A percentile compares a stretch with the other conserved stretches of the same genome.
Evolutionary conservation across 2,113 vertebrate species (phyloP).

Genomic region (Lasiurus borealis): DNA sequence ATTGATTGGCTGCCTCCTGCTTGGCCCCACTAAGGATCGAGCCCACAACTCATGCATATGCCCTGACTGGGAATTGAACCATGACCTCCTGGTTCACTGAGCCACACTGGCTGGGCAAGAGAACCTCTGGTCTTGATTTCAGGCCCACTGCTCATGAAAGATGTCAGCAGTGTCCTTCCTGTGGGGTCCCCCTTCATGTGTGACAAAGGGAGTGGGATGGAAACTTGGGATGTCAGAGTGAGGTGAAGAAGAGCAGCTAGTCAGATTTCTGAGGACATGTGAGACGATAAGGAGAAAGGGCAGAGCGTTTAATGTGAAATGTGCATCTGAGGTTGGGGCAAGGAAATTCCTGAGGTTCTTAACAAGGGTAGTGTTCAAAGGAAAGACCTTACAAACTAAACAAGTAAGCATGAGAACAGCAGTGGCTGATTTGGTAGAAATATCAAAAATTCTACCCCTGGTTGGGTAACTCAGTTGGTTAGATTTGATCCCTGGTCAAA

Average conservation of each 20-base stretch:
- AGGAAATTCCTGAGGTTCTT: not conserved
- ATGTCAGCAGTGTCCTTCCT: not conserved
- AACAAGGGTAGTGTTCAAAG: not conserved
- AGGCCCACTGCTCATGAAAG: not conserved
- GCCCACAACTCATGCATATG: too few species aligned
- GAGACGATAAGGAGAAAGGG: not conserved
- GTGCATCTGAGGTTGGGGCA: not conserved
- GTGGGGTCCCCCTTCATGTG: not conserved
- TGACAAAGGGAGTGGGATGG: not conserved
- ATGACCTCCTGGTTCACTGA: too few species aligned
- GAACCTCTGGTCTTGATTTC: not conserved
- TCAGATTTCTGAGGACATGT: not conserved
- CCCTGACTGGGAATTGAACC: too few species aligned
- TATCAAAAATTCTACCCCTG: not conserved
- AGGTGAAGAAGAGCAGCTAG: not conserved
- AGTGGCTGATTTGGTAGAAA: not conserved
- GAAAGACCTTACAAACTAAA: not conserved
- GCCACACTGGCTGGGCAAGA: too few species aligned
- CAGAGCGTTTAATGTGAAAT: not conserved
- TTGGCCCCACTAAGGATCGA: too few species aligned
- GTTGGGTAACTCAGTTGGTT: not conserved
- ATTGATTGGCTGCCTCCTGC: too few species aligned
- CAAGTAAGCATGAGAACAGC: not conserved
- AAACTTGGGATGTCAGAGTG: not conserved
- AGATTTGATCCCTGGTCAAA: too few species aligned